These are phyloP conservation scores for Cephus sareptanus DNA, from an alignment of 2,888 invertebrate species.

Conservation along the genomic window DNA sequence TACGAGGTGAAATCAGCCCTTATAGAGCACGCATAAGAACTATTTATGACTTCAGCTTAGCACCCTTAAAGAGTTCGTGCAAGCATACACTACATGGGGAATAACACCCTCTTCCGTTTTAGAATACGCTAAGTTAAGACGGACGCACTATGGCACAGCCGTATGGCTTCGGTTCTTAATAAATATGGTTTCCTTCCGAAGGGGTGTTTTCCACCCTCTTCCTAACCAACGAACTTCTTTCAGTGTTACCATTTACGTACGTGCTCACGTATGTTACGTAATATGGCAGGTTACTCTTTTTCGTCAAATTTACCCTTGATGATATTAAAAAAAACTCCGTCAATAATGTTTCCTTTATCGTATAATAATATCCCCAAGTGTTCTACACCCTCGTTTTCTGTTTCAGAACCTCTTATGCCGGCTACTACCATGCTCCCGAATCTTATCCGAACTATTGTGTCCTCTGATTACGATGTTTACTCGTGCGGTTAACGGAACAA, in stretches of 20 bases:
- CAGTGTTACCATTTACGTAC: background rate
- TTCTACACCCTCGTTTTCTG: background rate
- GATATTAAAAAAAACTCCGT: background rate
- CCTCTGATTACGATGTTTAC: background rate
- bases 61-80: background rate
- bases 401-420: background rate
- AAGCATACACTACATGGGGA: background rate
- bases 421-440: background rate
- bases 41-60: background rate
- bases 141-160: conserved; percentile 9
- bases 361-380: background rate
- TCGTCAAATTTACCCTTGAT: background rate
- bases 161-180: conserved; percentile 52
- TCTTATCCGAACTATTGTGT: background rate
- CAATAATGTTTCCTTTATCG: background rate
- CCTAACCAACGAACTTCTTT: background rate
- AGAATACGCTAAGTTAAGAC: conserved; percentile 14
- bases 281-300: background rate
- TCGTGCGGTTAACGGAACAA: background rate
- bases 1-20: background rate
- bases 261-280: background rate
- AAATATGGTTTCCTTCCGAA: conserved; percentile 54
- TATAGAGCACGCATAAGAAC: background rate
- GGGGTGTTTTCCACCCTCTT: background rate
- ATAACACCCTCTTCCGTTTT: background rate